These are phyloP conservation scores for Octopus sinensis DNA, from an alignment of 1,140 invertebrate genomes.

Conservation along the genomic window DNA sequence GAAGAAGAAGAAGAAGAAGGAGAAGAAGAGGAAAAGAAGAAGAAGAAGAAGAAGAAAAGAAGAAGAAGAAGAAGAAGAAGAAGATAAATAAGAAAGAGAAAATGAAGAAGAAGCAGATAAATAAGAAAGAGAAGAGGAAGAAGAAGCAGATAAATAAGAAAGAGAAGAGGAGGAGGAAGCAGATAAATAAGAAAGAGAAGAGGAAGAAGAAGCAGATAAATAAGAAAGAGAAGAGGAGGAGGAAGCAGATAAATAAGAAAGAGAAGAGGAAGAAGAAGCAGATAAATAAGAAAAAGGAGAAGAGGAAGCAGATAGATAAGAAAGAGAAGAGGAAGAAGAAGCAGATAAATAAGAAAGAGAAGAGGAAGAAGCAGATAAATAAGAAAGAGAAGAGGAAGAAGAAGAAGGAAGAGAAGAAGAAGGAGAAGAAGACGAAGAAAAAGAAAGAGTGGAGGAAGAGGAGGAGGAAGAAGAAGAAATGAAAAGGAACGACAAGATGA, in stretches of 20 bases:
- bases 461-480: not conserved
- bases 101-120: conserved; percentile 15
- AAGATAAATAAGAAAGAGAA: conserved; percentile 6
- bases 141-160: conserved; percentile 3
- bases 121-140: not conserved
- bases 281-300: not conserved
- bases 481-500: conserved; percentile 10
- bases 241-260: not conserved
- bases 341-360: conserved; percentile 15
- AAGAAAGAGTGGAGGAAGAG: not conserved
- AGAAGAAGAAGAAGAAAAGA: not conserved
- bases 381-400: not conserved
- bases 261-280: conserved; percentile 7
- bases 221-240: not conserved
- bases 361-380: not conserved
- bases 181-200: not conserved
- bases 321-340: conserved; percentile 7
- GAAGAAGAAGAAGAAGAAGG: not conserved
- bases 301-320: not conserved
- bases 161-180: not conserved
- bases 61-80: not conserved
- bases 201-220: not conserved
- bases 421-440: not conserved
- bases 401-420: not conserved
- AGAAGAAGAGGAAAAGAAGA: not conserved